phyloP scores from a whole-genome alignment of 2,113 vertebrate genomes.

The Peucedramus taeniatus region DNA sequence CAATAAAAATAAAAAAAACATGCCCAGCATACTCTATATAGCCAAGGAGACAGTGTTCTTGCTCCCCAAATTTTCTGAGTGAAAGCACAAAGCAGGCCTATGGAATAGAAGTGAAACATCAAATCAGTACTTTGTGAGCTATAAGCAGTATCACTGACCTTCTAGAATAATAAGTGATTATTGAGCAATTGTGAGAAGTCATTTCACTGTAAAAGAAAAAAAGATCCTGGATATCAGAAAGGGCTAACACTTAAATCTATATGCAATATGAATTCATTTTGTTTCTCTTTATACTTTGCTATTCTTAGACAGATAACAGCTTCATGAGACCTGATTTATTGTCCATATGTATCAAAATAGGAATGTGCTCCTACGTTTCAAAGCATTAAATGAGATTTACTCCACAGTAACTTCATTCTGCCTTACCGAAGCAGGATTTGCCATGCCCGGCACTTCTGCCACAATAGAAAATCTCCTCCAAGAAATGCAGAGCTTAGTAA shows the following conservation, averaged over 20 bases:
- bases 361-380: conserved; percentile 32
- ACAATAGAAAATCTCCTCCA: conserved; percentile 60
- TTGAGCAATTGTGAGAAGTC: neutral
- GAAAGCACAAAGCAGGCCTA: neutral
- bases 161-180: neutral
- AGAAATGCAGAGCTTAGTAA: conserved; percentile 59
- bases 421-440: conserved; percentile 63
- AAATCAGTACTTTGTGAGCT: neutral
- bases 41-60: neutral
- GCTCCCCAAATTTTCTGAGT: neutral
- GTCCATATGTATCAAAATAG: conserved; percentile 39
- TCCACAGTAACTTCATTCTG: conserved; percentile 62
- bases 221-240: neutral
- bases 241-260: neutral
- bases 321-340: conserved; percentile 46
- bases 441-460: conserved; percentile 32
- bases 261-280: conserved; percentile 36
- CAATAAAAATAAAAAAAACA: neutral
- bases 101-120: neutral
- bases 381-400: conserved; percentile 70
- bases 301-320: conserved; percentile 16
- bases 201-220: neutral
- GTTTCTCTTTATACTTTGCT: conserved; percentile 42
- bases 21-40: neutral
- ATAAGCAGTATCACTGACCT: neutral